Evolutionary conservation across 2,888 invertebrate genomes (phyloP).

Genomic region (Calameuta filiformis): DNA sequence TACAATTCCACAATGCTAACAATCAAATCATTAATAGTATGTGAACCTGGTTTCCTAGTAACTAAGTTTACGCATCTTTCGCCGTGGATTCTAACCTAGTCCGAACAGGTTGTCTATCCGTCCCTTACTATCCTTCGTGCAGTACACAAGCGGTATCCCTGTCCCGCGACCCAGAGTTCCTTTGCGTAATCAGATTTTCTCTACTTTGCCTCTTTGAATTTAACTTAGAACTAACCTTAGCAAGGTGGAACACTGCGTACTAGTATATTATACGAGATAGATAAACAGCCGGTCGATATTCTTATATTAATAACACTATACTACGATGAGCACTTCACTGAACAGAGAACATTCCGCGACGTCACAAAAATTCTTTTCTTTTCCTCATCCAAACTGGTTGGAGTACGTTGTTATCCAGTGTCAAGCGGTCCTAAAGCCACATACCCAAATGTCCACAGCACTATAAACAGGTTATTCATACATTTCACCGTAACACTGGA

Average conservation of each 20-base stretch:
- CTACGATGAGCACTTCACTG: not conserved
- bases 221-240: not conserved
- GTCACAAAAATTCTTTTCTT: not conserved
- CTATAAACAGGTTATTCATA: not conserved
- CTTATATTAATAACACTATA: not conserved
- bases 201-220: not conserved
- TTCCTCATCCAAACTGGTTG: not conserved
- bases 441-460: not conserved
- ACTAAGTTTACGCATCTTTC: not conserved
- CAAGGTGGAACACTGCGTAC: not conserved
- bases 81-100: constrained; percentile 15
- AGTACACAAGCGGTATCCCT: not conserved
- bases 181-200: not conserved
- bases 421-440: not conserved
- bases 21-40: not conserved
- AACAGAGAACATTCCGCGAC: not conserved
- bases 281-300: not conserved
- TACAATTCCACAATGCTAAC: not conserved
- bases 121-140: constrained; percentile 31
- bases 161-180: not conserved
- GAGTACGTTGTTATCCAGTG: not conserved
- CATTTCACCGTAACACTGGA: not conserved
- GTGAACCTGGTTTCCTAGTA: not conserved
- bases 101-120: constrained; percentile 52
- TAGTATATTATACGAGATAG: not conserved